These are phyloP conservation scores for Lochmaea capreae DNA, from an alignment of 2,888 invertebrate species.

Conservation along the genomic window DNA sequence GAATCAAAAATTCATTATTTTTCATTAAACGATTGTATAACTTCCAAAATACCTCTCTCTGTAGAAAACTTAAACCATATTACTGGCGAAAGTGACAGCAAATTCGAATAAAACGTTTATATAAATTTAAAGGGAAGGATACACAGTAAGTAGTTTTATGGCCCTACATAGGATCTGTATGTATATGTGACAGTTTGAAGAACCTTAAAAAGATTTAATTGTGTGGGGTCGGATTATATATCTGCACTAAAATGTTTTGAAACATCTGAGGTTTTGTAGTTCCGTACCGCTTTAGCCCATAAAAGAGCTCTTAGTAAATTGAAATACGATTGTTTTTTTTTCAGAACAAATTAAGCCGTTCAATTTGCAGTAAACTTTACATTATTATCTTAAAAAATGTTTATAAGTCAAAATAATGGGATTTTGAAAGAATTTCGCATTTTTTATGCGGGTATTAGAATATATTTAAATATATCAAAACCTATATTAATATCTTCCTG, in stretches of 20 bases:
- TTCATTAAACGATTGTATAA: too few relatives aligned
- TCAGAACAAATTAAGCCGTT: background rate
- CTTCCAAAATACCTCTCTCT: background rate
- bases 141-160: slow-evolving; percentile 27
- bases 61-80: slow-evolving; percentile 3
- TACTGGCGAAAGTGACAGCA: slow-evolving; percentile 3
- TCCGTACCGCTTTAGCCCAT: slow-evolving; percentile 20
- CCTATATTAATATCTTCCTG: background rate
- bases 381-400: background rate
- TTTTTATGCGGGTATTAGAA: background rate
- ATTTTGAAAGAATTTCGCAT: background rate
- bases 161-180: slow-evolving; percentile 21
- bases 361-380: background rate
- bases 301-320: slow-evolving; percentile 34
- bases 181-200: slow-evolving; percentile 37
- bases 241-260: slow-evolving; percentile 31
- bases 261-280: slow-evolving; percentile 34
- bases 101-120: slow-evolving; percentile 28
- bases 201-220: slow-evolving; percentile 40
- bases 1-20: too few relatives aligned
- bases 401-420: slow-evolving; percentile 5
- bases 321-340: slow-evolving; percentile 16
- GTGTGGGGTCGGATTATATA: slow-evolving; percentile 32
- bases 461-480: background rate
- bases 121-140: slow-evolving; percentile 16